phyloP scores from a whole-genome alignment of 1,140 invertebrate species.

The Drosophila melanica region DNA sequence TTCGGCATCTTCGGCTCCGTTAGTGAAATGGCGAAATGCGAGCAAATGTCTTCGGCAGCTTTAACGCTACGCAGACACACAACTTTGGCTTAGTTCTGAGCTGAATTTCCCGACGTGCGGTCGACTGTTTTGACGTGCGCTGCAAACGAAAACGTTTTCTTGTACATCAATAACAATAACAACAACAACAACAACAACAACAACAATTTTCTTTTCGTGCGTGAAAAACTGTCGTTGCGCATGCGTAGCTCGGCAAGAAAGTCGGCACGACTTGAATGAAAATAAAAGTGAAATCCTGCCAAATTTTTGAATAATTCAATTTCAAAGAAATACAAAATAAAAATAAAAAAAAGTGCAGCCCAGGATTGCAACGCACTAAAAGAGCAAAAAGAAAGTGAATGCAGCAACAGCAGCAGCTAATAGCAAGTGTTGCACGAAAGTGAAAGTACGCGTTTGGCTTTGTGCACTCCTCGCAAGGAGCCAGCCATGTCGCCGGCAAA shows the following conservation, averaged over 20 bases:
- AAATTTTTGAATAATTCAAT: neutral
- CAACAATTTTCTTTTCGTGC: constrained; percentile 67
- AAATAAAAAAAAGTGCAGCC: neutral
- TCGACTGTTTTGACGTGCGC: constrained; percentile 42
- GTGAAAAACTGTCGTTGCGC: constrained; percentile 53
- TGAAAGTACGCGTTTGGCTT: constrained; percentile 55
- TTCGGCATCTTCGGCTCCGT: constrained; percentile 43
- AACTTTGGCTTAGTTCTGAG: constrained; percentile 78
- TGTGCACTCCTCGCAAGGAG: constrained; percentile 34
- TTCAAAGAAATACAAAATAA: constrained; percentile 1
- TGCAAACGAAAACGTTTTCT: constrained; percentile 15
- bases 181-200: constrained; percentile 13
- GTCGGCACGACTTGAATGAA: constrained; percentile 43
- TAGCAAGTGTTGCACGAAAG: constrained; percentile 50
- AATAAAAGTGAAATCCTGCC: constrained; percentile 78
- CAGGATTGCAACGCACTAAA: constrained; percentile 39
- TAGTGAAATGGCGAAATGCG: constrained; percentile 40
- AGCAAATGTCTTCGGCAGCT: constrained; percentile 46
- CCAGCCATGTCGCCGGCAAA: constrained; percentile 41
- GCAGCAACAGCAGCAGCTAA: constrained; percentile 27
- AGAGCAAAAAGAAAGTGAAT: constrained; percentile 64
- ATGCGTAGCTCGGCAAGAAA: constrained; percentile 64
- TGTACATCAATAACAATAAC: constrained; percentile 35
- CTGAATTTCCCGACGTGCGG: constrained; percentile 74
- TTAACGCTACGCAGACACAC: constrained; percentile 44